phyloP scores from a whole-genome alignment of 2,797 vertebrate species.

The Bufotes viridis region DNA sequence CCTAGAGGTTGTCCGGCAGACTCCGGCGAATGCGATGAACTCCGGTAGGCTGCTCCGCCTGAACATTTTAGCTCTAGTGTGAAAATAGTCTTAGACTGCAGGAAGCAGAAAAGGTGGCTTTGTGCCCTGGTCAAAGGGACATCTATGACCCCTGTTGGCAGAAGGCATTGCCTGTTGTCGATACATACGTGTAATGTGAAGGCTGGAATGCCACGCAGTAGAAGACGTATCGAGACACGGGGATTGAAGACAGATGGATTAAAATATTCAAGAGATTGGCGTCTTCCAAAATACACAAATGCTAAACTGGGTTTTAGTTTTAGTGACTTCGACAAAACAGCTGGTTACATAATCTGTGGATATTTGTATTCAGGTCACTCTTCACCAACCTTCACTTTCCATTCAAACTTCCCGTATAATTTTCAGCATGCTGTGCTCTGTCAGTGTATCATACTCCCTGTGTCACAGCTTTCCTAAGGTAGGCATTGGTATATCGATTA shows the following conservation, averaged over 20 bases:
- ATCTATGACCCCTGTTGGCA: too few species aligned
- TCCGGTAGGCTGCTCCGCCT: too few species aligned
- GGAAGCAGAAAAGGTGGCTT: too few species aligned
- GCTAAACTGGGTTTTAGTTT: constrained; percentile 50
- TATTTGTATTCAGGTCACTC: constrained; percentile 60
- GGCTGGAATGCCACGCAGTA: constrained; percentile 52
- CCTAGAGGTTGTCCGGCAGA: too few species aligned
- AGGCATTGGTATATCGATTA: background rate
- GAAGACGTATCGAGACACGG: constrained; percentile 57
- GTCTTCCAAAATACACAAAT: constrained; percentile 59
- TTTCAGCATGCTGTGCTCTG: background rate
- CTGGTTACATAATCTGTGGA: constrained; percentile 55
- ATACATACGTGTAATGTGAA: constrained; percentile 31
- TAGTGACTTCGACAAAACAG: constrained; percentile 41
- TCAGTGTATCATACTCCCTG: background rate
- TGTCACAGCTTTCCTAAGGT: background rate
- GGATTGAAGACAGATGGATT: constrained; percentile 58
- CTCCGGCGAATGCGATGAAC: too few species aligned
- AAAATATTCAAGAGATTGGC: constrained; percentile 51
- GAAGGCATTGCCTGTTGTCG: background rate
- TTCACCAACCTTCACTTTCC: constrained; percentile 38
- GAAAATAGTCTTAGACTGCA: too few species aligned
- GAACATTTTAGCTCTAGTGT: too few species aligned
- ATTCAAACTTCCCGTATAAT: constrained; percentile 20
- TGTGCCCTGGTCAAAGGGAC: too few species aligned